Evolutionary conservation across 92 coral and sea anemone species (phyloP).

Genomic region (Nematostella vectensis): DNA sequence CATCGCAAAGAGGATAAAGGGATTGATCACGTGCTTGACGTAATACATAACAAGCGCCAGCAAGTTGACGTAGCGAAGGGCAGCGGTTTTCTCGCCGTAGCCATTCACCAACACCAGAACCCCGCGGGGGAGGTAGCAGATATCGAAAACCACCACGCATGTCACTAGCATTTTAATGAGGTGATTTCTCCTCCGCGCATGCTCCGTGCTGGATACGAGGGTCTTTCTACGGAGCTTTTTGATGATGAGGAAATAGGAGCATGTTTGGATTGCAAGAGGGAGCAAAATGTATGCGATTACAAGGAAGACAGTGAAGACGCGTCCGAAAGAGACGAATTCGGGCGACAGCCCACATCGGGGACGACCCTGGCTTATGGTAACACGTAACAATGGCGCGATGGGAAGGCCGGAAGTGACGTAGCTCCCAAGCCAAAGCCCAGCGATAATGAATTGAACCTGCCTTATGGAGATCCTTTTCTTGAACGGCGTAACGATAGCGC

Average conservation of each 20-base stretch:
- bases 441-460: slow-evolving; percentile 29
- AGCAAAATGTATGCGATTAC: slow-evolving; percentile 35
- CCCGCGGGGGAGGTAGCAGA: slow-evolving; percentile 78
- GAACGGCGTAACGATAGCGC: slow-evolving; percentile 63
- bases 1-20: slow-evolving; percentile 66
- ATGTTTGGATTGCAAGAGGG: slow-evolving; percentile 56
- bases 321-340: slow-evolving; percentile 35
- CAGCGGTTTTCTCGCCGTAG: slow-evolving; percentile 13
- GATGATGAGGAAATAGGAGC: slow-evolving; percentile 42
- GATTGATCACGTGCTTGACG: slow-evolving; percentile 59
- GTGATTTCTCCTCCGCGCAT: slow-evolving; percentile 25
- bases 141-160: slow-evolving; percentile 46
- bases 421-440: slow-evolving; percentile 46
- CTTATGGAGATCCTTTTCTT: slow-evolving; percentile 31
- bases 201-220: slow-evolving; percentile 27
- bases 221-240: slow-evolving; percentile 34
- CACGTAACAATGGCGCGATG: slow-evolving; percentile 26
- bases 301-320: slow-evolving; percentile 38
- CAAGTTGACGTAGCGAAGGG: slow-evolving; percentile 29
- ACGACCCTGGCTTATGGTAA: background rate
- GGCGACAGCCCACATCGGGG: slow-evolving; percentile 18
- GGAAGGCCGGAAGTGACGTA: slow-evolving; percentile 46
- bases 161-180: slow-evolving; percentile 63
- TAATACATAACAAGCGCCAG: slow-evolving; percentile 59
- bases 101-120: slow-evolving; percentile 36